A percentile compares a stretch with the other conserved stretches of the same genome.
phyloP scores from a whole-genome alignment of 1,140 invertebrate species.

The Brachionus sp. region DNA sequence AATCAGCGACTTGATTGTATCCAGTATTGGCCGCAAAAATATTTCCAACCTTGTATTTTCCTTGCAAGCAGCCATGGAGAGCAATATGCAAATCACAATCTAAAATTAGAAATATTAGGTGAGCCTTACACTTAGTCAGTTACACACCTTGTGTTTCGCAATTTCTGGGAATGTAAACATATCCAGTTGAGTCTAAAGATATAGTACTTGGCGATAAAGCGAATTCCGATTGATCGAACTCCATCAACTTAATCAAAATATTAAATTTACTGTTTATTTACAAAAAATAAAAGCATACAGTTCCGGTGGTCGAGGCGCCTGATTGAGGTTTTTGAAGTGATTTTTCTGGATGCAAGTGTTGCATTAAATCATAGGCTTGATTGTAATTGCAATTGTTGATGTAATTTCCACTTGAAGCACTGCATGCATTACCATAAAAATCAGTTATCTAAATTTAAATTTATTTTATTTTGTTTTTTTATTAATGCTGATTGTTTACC shows the following conservation, averaged over 20 bases:
- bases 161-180: conserved; percentile 55
- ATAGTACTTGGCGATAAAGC: conserved; percentile 49
- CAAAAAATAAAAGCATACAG: background rate
- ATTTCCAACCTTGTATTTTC: conserved; percentile 54
- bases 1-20: conserved; percentile 59
- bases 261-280: background rate
- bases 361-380: conserved; percentile 56
- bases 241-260: conserved; percentile 47
- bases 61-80: conserved; percentile 58
- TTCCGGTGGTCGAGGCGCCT: background rate
- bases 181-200: conserved; percentile 55
- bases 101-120: background rate
- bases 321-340: conserved; percentile 45
- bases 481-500: background rate
- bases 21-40: conserved; percentile 55
- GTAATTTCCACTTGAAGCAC: conserved; percentile 48
- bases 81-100: conserved; percentile 57
- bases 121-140: conserved; percentile 7
- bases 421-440: conserved; percentile 56
- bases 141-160: conserved; percentile 48
- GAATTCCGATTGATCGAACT: conserved; percentile 56
- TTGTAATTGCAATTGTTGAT: conserved; percentile 58
- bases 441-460: conserved; percentile 51
- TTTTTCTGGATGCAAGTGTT: conserved; percentile 54
- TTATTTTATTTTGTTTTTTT: background rate